Conservation (phyloP, 2,888 invertebrate genomes). For the Lasioglossum calceatum region DNA sequence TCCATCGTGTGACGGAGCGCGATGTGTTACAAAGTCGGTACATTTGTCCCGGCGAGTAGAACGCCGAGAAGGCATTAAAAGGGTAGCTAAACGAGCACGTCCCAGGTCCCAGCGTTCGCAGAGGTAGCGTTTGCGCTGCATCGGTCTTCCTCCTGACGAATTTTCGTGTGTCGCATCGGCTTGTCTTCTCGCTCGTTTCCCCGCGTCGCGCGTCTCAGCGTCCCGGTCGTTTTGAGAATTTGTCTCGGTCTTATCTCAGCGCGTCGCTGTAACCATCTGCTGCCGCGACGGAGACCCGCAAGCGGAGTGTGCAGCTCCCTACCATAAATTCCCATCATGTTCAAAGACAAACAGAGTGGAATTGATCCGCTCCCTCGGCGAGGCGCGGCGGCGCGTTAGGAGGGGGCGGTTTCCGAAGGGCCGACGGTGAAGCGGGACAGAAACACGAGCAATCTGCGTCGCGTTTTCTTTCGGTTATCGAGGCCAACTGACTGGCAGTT, state of each 20-base stretch:
- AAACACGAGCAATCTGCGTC: constrained; percentile 28
- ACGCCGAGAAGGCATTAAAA: constrained; percentile 28
- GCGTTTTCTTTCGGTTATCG: constrained; percentile 47
- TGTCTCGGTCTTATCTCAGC: constrained; percentile 71
- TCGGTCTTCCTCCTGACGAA: constrained; percentile 67
- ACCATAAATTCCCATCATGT: constrained; percentile 72
- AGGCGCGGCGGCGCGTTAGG: constrained; percentile 11
- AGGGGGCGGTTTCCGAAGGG: not conserved
- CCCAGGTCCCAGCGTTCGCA: constrained; percentile 27
- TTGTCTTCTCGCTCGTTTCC: constrained; percentile 11
- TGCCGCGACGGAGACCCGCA: constrained; percentile 24
- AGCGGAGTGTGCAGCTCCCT: constrained; percentile 36
- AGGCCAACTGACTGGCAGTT: constrained; percentile 22
- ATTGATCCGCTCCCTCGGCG: constrained; percentile 72
- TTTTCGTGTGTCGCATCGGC: constrained; percentile 53
- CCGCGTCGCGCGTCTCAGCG: constrained; percentile 3
- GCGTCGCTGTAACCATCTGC: constrained; percentile 55
- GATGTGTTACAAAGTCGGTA: constrained; percentile 35
- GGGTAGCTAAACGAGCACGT: constrained; percentile 42
- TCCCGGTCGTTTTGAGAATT: constrained; percentile 59
- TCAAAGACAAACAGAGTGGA: constrained; percentile 74
- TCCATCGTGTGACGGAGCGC: constrained; percentile 27
- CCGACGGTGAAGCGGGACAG: not conserved
- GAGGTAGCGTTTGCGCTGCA: constrained; percentile 53
- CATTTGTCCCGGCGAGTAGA: not conserved